Evolutionary conservation across 2,888 invertebrate genomes (phyloP), one percentile per base, ranked within the genome.

Genomic region (Scaptomyza caliginosa): DNA sequence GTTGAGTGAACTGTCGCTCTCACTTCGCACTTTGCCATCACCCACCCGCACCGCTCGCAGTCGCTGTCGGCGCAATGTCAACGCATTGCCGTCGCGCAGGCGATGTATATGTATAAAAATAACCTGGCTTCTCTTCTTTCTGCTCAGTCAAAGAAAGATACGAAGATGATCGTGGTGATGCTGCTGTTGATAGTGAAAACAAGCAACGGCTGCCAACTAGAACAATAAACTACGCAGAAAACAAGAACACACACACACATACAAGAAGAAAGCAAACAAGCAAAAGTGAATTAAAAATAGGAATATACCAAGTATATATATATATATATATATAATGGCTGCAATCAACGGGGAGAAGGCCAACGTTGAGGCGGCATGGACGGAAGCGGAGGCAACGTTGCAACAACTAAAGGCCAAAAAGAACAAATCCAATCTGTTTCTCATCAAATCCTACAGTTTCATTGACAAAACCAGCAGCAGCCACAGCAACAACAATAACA

Each of bases 361-460:
- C 39, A 57, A 54, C 11, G 26, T 26, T n/a, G 66, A 74, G 26
- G 26, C 11, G 11, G 32, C 51, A 16, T 36, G 52, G 32, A 24
- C 40, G 40, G 67, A 64, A 8, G 26, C 42, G 28, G 62, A 70
- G 51, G 56, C 40, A 42, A 39, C 64, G 10, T 43, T 77, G 57
- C 78, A 77, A 39, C 79, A 79, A 50, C 39, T 82, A 4, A 83
- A 84, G 67, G 77, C 83, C 36, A 78, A 80, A 50, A 86, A 87
- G 65, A 86, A 86, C 64, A 84, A 84, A 58, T 87, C 88, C 28
- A 87, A 86, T 75, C 42, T 86, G 62, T 86, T 71, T 64, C 67
- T 86, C 17, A 86, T 87, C 39, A 86, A 87, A 52, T 87, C 86
- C 1, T 80, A 86, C 54, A 86, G 86, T 62, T 86, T 86, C 36